Conservation (phyloP, 2,113 vertebrate genomes). For the Barnardius zonarius region DNA sequence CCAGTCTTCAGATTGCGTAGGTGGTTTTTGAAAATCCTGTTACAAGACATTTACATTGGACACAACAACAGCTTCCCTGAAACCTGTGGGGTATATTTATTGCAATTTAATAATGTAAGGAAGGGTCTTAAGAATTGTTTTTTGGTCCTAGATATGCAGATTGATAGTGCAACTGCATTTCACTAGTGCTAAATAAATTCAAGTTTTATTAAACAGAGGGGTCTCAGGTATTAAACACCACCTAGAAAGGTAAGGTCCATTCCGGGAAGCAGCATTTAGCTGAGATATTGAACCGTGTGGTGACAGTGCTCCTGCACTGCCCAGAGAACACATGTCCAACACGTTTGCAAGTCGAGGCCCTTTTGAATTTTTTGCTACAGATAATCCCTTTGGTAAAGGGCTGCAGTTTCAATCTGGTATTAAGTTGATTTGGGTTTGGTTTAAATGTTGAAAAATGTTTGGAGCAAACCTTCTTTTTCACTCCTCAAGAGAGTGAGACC, state of each 20-base stretch:
- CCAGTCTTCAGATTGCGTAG: not conserved
- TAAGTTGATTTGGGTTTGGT: not conserved
- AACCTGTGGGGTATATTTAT: not conserved
- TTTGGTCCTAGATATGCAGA: not conserved
- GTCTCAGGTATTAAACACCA: not conserved
- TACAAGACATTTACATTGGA: not conserved
- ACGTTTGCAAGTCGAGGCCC: not conserved
- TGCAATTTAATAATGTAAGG: not conserved
- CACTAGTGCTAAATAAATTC: not conserved
- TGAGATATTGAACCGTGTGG: fast-evolving
- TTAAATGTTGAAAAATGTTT: not conserved
- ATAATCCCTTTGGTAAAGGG: not conserved
- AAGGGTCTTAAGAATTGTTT: not conserved
- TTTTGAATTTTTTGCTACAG: not conserved
- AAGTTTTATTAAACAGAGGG: not conserved
- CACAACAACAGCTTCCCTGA: not conserved
- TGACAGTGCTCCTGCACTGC: not conserved
- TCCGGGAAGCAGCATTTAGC: not conserved
- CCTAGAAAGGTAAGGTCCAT: not conserved
- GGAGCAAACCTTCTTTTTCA: not conserved
- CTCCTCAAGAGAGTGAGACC: not conserved
- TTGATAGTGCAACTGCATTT: not conserved
- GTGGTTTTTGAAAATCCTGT: not conserved
- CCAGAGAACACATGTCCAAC: not conserved
- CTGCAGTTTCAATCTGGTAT: not conserved